A percentile compares a stretch with the other conserved stretches of the same genome.
These are phyloP conservation scores for Nestor notabilis DNA, from an alignment of 2,113 vertebrate genomes.

Conservation along the genomic window DNA sequence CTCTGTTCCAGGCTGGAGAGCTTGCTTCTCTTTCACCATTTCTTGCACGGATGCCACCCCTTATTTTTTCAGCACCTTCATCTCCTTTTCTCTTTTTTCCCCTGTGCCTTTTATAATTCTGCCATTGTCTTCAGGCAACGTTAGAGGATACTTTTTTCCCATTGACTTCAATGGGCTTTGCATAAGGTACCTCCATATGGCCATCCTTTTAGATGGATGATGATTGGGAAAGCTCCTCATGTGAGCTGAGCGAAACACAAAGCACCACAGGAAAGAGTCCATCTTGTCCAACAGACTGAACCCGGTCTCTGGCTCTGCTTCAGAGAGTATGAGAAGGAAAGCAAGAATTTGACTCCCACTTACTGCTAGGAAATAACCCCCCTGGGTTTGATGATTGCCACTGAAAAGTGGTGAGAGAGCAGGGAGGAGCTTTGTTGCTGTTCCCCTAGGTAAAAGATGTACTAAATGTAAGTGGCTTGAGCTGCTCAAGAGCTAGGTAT, in stretches of 20 bases:
- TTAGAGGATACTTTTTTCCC: not conserved
- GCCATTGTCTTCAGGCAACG: not conserved
- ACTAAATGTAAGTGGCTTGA: not conserved
- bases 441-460: not conserved
- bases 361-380: not conserved
- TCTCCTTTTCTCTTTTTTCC: not conserved
- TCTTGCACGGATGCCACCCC: not conserved
- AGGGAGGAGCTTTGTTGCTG: not conserved
- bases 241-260: not conserved
- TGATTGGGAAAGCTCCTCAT: not conserved
- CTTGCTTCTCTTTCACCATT: not conserved
- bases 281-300: not conserved
- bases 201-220: not conserved
- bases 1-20: not conserved
- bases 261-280: accelerated
- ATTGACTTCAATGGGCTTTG: not conserved
- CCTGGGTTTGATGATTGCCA: not conserved
- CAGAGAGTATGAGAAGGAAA: not conserved
- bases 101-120: not conserved
- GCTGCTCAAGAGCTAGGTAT: not conserved
- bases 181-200: not conserved
- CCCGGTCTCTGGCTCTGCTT: not conserved
- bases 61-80: not conserved
- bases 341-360: not conserved
- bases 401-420: not conserved